These are phyloP conservation scores for Calcarius lapponicus DNA, from an alignment of 2,797 vertebrate species.

Conservation along the genomic window DNA sequence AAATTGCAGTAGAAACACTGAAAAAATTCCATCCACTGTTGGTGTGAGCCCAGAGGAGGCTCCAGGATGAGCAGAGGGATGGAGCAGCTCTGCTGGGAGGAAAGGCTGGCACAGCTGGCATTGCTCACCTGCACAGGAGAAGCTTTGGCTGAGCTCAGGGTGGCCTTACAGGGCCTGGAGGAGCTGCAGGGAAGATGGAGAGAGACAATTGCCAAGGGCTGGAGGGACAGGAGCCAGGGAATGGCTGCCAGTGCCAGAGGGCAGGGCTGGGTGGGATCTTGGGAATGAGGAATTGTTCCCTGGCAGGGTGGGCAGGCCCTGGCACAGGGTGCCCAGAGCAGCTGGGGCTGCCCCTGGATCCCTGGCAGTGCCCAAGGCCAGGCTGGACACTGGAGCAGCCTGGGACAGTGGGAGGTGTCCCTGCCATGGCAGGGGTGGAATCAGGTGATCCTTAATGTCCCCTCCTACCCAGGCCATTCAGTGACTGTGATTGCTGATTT, in stretches of 20 bases:
- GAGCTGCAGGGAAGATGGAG: too few relatives aligned
- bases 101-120: background rate
- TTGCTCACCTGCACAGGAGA: background rate
- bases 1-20: background rate
- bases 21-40: background rate
- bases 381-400: background rate
- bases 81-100: background rate
- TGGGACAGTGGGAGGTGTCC: background rate
- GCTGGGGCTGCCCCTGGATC: background rate
- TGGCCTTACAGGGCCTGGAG: background rate
- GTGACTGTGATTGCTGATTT: background rate
- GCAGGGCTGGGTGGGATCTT: background rate
- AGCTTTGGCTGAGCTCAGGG: background rate
- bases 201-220: background rate
- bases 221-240: rapidly evolving
- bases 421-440: background rate
- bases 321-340: background rate
- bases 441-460: rapidly evolving
- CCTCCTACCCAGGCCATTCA: too few relatives aligned
- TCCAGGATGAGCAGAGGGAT: background rate
- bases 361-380: background rate
- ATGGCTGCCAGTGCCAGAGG: background rate
- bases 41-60: background rate
- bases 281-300: background rate
- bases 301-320: background rate